A percentile compares a stretch with the other conserved stretches of the same genome.
Evolutionary conservation across 2,888 invertebrate species (phyloP).

Genomic region (Lathronympha strigana): DNA sequence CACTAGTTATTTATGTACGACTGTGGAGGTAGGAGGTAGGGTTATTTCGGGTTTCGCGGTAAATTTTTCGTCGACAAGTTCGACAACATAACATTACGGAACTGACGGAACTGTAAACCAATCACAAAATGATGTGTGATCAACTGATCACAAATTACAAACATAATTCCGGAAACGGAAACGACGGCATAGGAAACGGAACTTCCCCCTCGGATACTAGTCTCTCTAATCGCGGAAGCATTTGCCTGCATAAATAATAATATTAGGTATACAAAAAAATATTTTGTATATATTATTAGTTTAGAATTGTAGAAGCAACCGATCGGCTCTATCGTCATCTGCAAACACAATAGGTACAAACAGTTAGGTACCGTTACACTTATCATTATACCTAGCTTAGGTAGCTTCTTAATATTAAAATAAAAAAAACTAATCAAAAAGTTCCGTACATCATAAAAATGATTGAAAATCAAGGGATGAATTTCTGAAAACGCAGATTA

Average conservation of each 20-base stretch:
- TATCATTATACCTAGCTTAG: no score
- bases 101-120: slow-evolving; percentile 16
- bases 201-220: slow-evolving; percentile 25
- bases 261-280: background rate
- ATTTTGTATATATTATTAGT: background rate
- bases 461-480: no score
- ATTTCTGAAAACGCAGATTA: no score
- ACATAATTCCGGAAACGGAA: slow-evolving; percentile 29
- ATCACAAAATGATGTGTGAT: slow-evolving; percentile 14
- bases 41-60: slow-evolving; percentile 11
- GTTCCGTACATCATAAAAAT: no score
- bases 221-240: slow-evolving; percentile 7
- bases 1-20: slow-evolving; percentile 20
- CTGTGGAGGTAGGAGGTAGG: background rate
- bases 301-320: no score
- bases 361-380: no score
- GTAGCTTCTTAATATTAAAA: no score
- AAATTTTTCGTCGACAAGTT: slow-evolving; percentile 9
- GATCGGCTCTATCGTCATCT: no score
- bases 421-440: no score
- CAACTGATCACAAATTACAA: slow-evolving; percentile 16
- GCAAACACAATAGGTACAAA: no score
- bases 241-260: background rate
- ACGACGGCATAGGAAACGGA: slow-evolving; percentile 35
- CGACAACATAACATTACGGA: slow-evolving; percentile 14